Evolutionary conservation across 2,113 vertebrate genomes (phyloP), one percentile per base, ranked within the genome.

Genomic region (Paracanthobrama guichenoti): DNA sequence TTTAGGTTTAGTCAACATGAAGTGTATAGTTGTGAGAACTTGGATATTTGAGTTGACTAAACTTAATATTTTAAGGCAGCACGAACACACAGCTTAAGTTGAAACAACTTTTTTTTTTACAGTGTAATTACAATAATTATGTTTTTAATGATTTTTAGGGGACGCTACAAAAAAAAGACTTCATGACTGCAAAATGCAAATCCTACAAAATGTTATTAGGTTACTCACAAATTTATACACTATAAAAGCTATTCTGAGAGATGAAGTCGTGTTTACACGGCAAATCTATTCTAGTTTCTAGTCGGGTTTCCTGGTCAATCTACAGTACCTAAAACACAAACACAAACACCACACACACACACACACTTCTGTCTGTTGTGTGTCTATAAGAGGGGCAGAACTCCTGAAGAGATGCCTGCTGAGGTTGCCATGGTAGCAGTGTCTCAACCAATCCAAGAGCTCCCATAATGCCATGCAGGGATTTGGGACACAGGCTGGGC

Each of bases 341-440:
- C 35, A 55, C 6, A 2, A 18, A 12, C 46, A 3, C 11, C 46
- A 11, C 46, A 48, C 46, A 16, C 48, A 50, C 48, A 50, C 48
- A 50, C 48, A 50, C 62, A 39, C 4, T 22, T 20, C 3, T 22
- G 31, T 22, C 31, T 69, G 66, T 20, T 64, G 84, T 80, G 55
- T 42, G 55, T 53, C 42, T 75, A 74, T 44, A 60, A 35, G 59
- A 16, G 35, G n/a, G 81, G 7, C 18, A 24, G 46, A 28, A 35
- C n/a, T 55, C 13, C 42, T 22, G 9, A 64, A n/a, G 76, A 59
- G 3, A 60, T 60, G 75, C 80, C 83, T 79, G 62, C 78, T 86
- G 66, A 69, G 42, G 82, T 87, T 44, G 60, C 80, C 80, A 75
- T 79, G 72, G 80, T 55, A 79, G 87, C 80, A 46, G 50, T 44